Base-by-base conservation (phyloP, 2,888 invertebrate species). In the Celastrina argiolus region DNA sequence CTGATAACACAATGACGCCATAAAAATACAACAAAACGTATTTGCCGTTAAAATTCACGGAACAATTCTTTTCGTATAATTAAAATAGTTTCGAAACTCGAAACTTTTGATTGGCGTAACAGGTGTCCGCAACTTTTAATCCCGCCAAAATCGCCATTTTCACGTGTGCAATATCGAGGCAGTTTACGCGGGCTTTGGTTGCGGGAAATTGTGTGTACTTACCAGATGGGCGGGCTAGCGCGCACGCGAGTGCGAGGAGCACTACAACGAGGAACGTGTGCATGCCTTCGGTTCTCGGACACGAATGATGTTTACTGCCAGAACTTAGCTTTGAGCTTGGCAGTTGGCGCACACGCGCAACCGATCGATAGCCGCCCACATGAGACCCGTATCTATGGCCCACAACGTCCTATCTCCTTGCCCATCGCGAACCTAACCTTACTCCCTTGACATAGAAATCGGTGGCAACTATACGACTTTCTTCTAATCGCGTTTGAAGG, bases 291-390 rank as follows among this genome's bases (percentile, higher is more conserved):
- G 69, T 67, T 69, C 72, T 71, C 69, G 69, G 68, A 66, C 56
- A 74, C 75, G 74, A 71, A 74, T 75, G 78, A 75, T 84, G 84
- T 84, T 82, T 83, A 84, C 82, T 77, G 70, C 67, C 56, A 22
- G 18, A 31, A 34, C 63, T 41, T 34, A 31, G 51, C 22, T 69
- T 70, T 65, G 69, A 66, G n/a, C 70, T 67, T 69, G 70, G 73
- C 74, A 75, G 69, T 76, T 81, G 83, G 85, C 86, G 83, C 78
- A 80, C 77, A 73, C 74, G 78, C 78, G 87, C 87, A n/a, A 83
- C 78, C 85, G 87, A 89, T 89, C 88, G 88, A 89, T 89, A 88
- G 78, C 81, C 88, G 83, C 88, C 88, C 87, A 89, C 87, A 87
- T 85, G 73, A 77, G 81, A 80, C 56, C 31, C 56, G 22, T 39